Evolutionary conservation across 37 sponge, comb jelly and placozoan species (phyloP).

Genomic region (Dysidea cf. avara): DNA sequence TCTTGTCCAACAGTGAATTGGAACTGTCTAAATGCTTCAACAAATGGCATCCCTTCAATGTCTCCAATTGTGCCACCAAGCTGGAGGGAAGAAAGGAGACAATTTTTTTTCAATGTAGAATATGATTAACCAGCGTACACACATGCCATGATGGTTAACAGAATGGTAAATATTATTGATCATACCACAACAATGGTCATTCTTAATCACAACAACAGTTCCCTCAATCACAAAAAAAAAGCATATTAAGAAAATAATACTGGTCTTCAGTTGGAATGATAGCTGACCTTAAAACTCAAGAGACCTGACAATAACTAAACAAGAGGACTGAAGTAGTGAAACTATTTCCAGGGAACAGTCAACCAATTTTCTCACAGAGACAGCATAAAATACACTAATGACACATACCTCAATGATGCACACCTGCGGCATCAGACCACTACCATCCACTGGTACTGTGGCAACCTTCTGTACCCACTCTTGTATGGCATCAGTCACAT

Average conservation of each 20-base stretch:
- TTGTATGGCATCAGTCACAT: conserved; percentile 91
- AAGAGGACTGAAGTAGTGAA: too few species aligned
- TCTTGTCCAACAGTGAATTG: conserved; percentile 78
- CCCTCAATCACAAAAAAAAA: too few species aligned
- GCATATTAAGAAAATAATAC: too few species aligned
- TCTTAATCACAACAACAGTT: too few species aligned
- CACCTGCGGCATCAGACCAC: conserved; percentile 67
- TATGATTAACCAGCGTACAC: background rate
- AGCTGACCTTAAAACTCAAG: too few species aligned
- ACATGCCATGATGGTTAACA: background rate
- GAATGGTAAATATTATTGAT: background rate
- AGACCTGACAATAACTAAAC: too few species aligned
- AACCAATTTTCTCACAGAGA: background rate
- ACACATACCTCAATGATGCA: conserved; percentile 80
- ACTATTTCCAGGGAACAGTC: too few species aligned
- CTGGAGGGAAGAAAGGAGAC: conserved; percentile 43
- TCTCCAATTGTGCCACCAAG: conserved; percentile 98
- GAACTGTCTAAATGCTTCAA: conserved; percentile 95
- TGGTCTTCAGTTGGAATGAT: too few species aligned
- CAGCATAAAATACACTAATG: too few species aligned
- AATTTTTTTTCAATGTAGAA: too few species aligned
- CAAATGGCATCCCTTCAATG: conserved; percentile 97
- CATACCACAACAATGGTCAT: too few species aligned
- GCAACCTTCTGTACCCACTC: conserved; percentile 92
- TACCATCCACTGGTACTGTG: conserved; percentile 59